Percentiles rank a stretch among this genome's conserved stretches.
Conservation (phyloP, 2,888 invertebrate species). For the Andrena minutula region DNA sequence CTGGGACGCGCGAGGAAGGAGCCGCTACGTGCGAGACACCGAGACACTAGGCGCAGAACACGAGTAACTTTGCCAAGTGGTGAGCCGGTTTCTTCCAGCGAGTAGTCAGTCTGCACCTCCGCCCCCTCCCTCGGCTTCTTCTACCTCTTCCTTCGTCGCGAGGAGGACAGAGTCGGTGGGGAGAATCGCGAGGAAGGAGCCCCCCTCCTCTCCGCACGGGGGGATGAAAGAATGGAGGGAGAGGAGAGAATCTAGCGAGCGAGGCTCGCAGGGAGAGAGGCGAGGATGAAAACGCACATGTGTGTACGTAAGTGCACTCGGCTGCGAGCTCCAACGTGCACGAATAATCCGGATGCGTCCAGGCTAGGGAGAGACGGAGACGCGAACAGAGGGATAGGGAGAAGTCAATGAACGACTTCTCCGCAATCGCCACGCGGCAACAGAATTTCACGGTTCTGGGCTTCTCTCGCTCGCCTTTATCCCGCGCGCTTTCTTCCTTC, state of each 20-base stretch:
- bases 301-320: slow-evolving; percentile 57
- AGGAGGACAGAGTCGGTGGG: slow-evolving; percentile 33
- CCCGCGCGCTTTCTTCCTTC: no score
- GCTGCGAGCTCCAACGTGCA: slow-evolving; percentile 57
- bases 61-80: slow-evolving; percentile 66
- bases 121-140: not conserved
- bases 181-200: slow-evolving; percentile 29
- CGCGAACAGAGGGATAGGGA: slow-evolving; percentile 26
- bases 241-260: not conserved
- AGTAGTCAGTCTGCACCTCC: slow-evolving; percentile 46
- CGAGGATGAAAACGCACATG: slow-evolving; percentile 44
- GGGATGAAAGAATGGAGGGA: not conserved
- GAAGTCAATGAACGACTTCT: slow-evolving; percentile 68
- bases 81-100: slow-evolving; percentile 63
- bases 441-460: slow-evolving; percentile 68
- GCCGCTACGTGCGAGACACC: slow-evolving; percentile 46
- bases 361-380: slow-evolving; percentile 8
- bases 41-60: slow-evolving; percentile 60
- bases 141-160: slow-evolving; percentile 48
- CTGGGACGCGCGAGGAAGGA: slow-evolving; percentile 12
- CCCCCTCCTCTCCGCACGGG: not conserved
- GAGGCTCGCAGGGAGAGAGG: not conserved
- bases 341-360: slow-evolving; percentile 70
- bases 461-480: slow-evolving; percentile 16
- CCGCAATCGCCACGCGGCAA: slow-evolving; percentile 64